Conservation (phyloP, 2,113 vertebrate species). For the Meriones unguiculatus region DNA sequence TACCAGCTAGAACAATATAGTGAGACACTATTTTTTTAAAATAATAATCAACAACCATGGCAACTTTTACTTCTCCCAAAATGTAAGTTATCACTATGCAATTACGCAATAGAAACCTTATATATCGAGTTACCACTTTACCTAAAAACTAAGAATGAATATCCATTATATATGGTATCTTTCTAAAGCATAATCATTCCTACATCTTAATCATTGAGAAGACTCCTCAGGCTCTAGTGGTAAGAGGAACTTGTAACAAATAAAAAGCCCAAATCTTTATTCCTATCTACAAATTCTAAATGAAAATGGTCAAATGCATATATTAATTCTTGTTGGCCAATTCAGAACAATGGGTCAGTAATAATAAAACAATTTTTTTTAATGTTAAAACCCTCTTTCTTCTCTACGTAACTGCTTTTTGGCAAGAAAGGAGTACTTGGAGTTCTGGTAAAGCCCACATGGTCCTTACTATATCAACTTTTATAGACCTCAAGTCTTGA, state of each 20-base stretch:
- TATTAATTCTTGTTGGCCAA: conserved; percentile 46
- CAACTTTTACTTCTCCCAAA: conserved; percentile 28
- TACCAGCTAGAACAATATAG: background rate
- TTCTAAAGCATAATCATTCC: conserved; percentile 23
- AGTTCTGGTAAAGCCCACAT: conserved; percentile 15
- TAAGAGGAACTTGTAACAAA: conserved; percentile 7
- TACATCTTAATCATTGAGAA: conserved; percentile 54
- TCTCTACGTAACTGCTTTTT: conserved; percentile 38
- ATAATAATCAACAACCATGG: background rate
- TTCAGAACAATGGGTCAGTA: conserved; percentile 26
- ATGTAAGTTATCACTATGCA: conserved; percentile 43
- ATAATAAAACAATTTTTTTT: conserved; percentile 26
- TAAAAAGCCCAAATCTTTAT: conserved; percentile 42
- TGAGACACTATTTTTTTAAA: background rate
- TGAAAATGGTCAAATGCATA: conserved; percentile 37
- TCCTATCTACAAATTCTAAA: conserved; percentile 53
- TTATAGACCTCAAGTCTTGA: conserved; percentile 43
- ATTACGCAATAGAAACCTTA: conserved; percentile 38
- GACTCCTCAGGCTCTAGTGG: conserved; percentile 24
- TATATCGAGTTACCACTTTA: conserved; percentile 47
- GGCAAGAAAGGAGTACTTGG: conserved; percentile 14
- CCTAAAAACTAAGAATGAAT: conserved; percentile 33
- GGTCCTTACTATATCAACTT: conserved; percentile 9
- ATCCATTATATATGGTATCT: conserved; percentile 37
- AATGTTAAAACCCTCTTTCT: background rate